Percentiles rank a stretch among this genome's conserved stretches.
These are phyloP conservation scores for Ormia ochracea DNA, from an alignment of 2,888 invertebrate genomes.

Conservation along the genomic window DNA sequence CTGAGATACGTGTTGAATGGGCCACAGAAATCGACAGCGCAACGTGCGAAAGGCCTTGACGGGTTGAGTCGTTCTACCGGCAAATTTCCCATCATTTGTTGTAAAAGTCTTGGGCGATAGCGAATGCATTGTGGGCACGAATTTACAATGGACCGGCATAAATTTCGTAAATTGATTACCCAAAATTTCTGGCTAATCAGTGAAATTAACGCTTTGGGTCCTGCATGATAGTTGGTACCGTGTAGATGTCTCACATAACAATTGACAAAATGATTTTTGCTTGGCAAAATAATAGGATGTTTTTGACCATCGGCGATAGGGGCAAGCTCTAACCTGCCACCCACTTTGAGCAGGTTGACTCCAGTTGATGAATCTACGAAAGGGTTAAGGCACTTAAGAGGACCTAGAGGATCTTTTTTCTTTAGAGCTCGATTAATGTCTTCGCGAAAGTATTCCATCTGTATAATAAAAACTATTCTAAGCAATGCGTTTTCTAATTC, in stretches of 20 bases:
- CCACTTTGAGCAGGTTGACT: too few species aligned
- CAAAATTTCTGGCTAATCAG: constrained; percentile 40
- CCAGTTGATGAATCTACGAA: too few species aligned
- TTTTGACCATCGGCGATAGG: too few species aligned
- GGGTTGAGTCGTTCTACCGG: background rate
- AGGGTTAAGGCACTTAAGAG: too few species aligned
- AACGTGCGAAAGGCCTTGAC: background rate
- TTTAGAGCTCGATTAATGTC: too few species aligned
- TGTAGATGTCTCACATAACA: too few species aligned
- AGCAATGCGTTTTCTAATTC: background rate
- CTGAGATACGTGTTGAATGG: background rate
- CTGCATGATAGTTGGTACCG: constrained; percentile 58
- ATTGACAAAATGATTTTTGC: background rate
- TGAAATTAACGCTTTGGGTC: constrained; percentile 46
- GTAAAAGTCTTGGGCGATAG: background rate
- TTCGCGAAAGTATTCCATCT: too few species aligned
- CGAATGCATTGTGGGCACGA: constrained; percentile 11
- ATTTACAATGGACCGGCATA: constrained; percentile 34
- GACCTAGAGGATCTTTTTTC: too few species aligned
- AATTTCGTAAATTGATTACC: constrained; percentile 41
- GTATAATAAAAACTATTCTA: background rate
- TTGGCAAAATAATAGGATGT: background rate
- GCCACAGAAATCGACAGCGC: background rate
- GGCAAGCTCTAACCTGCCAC: too few species aligned
- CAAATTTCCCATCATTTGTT: constrained; percentile 1